phyloP scores from a whole-genome alignment of 2,888 invertebrate genomes.

The Macrophya alboannulata region DNA sequence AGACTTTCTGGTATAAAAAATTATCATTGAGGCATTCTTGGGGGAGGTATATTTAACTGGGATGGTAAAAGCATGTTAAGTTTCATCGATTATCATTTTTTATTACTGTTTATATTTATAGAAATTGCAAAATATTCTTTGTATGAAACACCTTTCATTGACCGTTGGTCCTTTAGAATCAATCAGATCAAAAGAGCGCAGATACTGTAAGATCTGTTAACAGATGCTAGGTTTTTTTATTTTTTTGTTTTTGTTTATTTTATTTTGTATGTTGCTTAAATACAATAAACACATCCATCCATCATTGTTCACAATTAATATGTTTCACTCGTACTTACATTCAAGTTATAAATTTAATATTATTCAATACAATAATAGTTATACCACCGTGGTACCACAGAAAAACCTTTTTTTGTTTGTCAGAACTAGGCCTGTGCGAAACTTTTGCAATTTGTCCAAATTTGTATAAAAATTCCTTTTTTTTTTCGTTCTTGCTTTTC shows the following conservation, averaged over 20 bases:
- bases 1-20: neutral
- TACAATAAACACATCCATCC: constrained; percentile 66
- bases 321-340: constrained; percentile 62
- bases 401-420: constrained; percentile 68
- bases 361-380: constrained; percentile 63
- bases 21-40: neutral
- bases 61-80: neutral
- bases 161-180: neutral
- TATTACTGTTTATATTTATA: neutral
- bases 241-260: constrained; percentile 59
- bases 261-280: constrained; percentile 49
- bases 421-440: constrained; percentile 73
- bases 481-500: constrained; percentile 38
- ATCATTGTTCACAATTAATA: constrained; percentile 60
- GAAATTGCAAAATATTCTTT: neutral
- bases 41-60: neutral
- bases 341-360: constrained; percentile 65
- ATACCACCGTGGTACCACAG: constrained; percentile 48
- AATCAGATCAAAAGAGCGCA: constrained; percentile 14
- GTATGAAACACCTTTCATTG: neutral
- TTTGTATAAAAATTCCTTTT: constrained; percentile 63
- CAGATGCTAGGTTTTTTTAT: constrained; percentile 66
- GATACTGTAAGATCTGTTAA: constrained; percentile 72
- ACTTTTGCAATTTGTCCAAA: constrained; percentile 62
- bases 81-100: neutral